These are phyloP conservation scores for Lamproptera curius DNA, from an alignment of 2,888 invertebrate species.

Conservation along the genomic window DNA sequence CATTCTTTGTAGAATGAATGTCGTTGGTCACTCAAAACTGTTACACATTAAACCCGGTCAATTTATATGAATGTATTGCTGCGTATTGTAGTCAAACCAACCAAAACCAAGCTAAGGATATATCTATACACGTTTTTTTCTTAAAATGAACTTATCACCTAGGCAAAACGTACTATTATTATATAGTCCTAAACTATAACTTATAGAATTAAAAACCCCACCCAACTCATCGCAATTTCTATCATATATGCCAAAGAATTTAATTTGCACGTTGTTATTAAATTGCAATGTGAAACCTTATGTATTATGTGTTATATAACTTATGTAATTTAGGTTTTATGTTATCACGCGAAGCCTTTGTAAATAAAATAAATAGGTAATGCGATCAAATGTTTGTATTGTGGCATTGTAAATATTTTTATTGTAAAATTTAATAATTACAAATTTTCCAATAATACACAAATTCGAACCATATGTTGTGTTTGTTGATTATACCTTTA, in stretches of 20 bases:
- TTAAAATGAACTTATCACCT: no score
- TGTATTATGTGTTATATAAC: constrained; percentile 23
- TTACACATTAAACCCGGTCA: no score
- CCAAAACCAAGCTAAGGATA: no score
- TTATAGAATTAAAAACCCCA: no score
- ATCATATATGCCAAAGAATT: constrained; percentile 8
- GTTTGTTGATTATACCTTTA: no score
- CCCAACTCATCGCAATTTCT: no score
- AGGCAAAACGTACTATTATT: neutral
- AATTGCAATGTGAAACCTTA: constrained; percentile 20
- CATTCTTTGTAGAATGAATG: no score
- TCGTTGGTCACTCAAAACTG: no score
- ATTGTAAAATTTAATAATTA: constrained; percentile 73
- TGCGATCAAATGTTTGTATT: constrained; percentile 42
- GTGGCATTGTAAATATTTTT: constrained; percentile 74
- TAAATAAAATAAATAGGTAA: constrained; percentile 50
- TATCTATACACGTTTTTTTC: no score
- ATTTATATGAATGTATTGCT: no score
- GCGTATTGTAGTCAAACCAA: no score
- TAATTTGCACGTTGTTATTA: neutral
- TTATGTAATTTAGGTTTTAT: constrained; percentile 27
- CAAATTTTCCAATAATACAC: constrained; percentile 74
- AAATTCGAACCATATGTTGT: constrained; percentile 42
- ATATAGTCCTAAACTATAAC: neutral
- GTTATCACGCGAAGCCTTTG: constrained; percentile 50